phyloP scores from a whole-genome alignment of 1,140 invertebrate species.

The Octopus bimaculoides region DNA sequence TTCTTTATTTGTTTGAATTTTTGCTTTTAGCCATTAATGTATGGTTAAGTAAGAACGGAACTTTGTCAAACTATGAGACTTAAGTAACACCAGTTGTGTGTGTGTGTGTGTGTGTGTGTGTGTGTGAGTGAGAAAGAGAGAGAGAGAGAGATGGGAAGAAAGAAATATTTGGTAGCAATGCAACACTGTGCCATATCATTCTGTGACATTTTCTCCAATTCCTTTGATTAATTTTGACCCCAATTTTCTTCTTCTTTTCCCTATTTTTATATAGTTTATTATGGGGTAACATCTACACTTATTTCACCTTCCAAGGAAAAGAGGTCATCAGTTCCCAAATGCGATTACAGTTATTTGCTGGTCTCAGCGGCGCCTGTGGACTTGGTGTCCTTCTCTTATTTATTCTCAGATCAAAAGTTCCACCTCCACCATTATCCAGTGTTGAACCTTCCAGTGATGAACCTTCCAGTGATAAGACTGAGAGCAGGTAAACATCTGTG shows the following conservation, averaged over 20 bases:
- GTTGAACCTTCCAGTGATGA: too few species aligned
- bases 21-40: too few species aligned
- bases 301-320: conserved; percentile 80
- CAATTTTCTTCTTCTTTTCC: neutral
- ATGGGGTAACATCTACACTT: conserved; percentile 91
- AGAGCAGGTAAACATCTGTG: too few species aligned
- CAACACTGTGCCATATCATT: too few species aligned
- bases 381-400: conserved; percentile 39
- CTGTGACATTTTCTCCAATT: too few species aligned
- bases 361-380: conserved; percentile 40
- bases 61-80: too few species aligned
- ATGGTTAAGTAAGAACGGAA: too few species aligned
- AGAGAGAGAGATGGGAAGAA: neutral
- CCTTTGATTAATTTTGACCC: too few species aligned
- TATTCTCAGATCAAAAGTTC: conserved; percentile 31
- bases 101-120: conserved; percentile 4
- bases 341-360: conserved; percentile 42
- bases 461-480: too few species aligned
- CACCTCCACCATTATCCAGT: too few species aligned
- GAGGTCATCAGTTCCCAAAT: conserved; percentile 64
- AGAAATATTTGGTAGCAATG: too few species aligned
- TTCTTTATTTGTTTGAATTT: too few species aligned
- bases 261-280: conserved; percentile 72
- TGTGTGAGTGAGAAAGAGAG: neutral
- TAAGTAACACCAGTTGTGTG: neutral